A percentile compares a stretch with the other conserved stretches of the same genome.
phyloP scores from a whole-genome alignment of 2,113 vertebrate genomes.

The Caranx melampygus region DNA sequence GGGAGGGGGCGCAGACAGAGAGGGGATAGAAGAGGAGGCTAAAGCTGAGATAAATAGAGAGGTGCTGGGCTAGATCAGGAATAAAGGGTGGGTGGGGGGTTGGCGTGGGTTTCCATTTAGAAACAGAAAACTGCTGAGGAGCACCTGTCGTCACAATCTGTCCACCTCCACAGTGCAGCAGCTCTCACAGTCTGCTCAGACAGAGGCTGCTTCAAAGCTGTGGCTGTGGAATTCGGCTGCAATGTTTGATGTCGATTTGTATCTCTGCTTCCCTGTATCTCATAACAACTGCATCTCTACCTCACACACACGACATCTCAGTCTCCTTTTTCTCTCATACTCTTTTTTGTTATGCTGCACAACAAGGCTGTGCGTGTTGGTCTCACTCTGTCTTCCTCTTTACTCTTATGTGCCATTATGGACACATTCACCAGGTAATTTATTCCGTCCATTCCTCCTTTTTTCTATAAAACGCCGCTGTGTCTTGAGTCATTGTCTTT shows the following conservation, averaged over 20 bases:
- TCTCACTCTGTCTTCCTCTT: neutral
- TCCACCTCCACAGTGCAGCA: conserved; percentile 59
- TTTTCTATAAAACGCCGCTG: neutral
- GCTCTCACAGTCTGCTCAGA: conserved; percentile 44
- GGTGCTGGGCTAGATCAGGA: conserved; percentile 37
- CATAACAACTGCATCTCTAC: neutral
- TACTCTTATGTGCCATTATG: neutral
- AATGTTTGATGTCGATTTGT: conserved; percentile 19
- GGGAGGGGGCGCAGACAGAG: neutral
- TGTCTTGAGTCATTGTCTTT: conserved; percentile 13
- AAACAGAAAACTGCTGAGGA: conserved; percentile 70
- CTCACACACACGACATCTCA: neutral
- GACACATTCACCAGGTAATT: neutral
- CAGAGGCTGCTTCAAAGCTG: conserved; percentile 35
- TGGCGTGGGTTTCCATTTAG: conserved; percentile 62
- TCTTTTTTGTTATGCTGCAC: neutral
- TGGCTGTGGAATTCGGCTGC: conserved; percentile 1
- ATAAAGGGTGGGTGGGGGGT: conserved; percentile 45
- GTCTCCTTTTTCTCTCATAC: neutral
- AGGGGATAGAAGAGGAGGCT: conserved; percentile 14
- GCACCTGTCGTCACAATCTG: conserved; percentile 79
- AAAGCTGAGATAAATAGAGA: conserved; percentile 46
- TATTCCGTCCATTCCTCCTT: neutral
- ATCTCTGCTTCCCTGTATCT: conserved; percentile 1
- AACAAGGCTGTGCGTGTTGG: neutral